Evolutionary conservation across 2,113 vertebrate species (phyloP), one percentile per base, ranked within the genome.

Genomic region (Garra rufa): DNA sequence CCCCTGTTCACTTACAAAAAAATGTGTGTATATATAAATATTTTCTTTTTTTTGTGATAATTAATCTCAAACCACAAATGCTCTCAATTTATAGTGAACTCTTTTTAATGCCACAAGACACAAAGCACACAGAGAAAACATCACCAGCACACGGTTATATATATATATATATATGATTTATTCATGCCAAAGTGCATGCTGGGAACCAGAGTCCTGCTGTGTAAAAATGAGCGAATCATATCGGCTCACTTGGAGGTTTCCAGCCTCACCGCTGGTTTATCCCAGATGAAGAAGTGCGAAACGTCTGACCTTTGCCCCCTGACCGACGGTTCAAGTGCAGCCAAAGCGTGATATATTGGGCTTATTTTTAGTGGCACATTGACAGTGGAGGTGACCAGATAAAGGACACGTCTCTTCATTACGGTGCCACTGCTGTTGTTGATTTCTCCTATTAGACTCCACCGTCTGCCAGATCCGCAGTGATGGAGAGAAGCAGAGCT

Each of bases 291-390:
- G 70, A 59, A 65, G 85, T 85, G 77, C 65, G 43, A 71, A 67
- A 65, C 28, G 9, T 15, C 17, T 48, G 83, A 90, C 88, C 88
- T 90, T 86, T 85, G 41, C 63, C 83, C 87, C 59, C 46, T 89
- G 57, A 81, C 84, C 73, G n/a, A 9, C 50, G 34, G 44, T 85
- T 87, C 61, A 34, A 76, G 73, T 57, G 63, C 63, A 84, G 46
- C 17, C 43, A 24, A 41, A 57, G 28, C 30, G 38, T 38, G 73
- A 76, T 28, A 55, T 52, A 55, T 44, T 44, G 13, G 63, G 38
- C 26, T 77, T 82, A 85, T 78, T 83, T 82, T 87, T 85, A 84
- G 63, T 43, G 0, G 1, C 1, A 52, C 46, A 19, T 76, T 80
- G 77, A 75, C 70, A 81, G 70, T 7, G 9, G 14, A 83, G 63